Base-by-base conservation (phyloP, 2,888 invertebrate genomes). In the Notodonta ziczac region DNA sequence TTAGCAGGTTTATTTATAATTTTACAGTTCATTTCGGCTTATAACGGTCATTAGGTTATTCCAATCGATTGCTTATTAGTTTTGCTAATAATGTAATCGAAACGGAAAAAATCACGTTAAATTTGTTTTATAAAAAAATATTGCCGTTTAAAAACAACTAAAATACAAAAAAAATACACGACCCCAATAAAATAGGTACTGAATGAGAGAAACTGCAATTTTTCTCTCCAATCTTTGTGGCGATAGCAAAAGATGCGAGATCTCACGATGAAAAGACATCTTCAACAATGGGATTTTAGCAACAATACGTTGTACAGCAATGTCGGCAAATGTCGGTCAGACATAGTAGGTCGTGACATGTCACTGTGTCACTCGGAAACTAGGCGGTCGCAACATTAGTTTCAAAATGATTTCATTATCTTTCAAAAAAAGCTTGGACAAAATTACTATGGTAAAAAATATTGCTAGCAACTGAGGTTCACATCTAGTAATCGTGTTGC, bases 1-100 rank as follows among this genome's bases (percentile, higher is more conserved):
- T 80, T 73, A 82, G 73, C 86, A 74, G 81, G 87, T 89, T 89
- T 85, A 76, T 78, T 82, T 66, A 78, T 75, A 76, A 76, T 73
- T 81, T 78, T 77, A 80, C 83, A 80, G 84, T 83, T 84, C 73
- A 65, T 82, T 84, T 42, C 42, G 46, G 39, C 54, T 62, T 63
- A 69, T 66, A 44, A 42, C 16, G 55, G 56, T 55, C 54, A 56
- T 61, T 57, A 65, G 58, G 59, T 59, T 13, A 39, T 44, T 61
- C 56, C n/a, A 61, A 67, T 60, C n/a, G 56, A 46, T 55, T 16
- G 9, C 50, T 7, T 5, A 53, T 69, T 62, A 64, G 59, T 57
- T 53, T 35, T 13, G 16, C 16, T 16, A 50, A 50, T 8, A 48
- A 14, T 48, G 14, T 48, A 48, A 5, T 48, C 6, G 48, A 48